phyloP scores from a whole-genome alignment of 2,113 vertebrate species.

The Acinonyx jubatus region DNA sequence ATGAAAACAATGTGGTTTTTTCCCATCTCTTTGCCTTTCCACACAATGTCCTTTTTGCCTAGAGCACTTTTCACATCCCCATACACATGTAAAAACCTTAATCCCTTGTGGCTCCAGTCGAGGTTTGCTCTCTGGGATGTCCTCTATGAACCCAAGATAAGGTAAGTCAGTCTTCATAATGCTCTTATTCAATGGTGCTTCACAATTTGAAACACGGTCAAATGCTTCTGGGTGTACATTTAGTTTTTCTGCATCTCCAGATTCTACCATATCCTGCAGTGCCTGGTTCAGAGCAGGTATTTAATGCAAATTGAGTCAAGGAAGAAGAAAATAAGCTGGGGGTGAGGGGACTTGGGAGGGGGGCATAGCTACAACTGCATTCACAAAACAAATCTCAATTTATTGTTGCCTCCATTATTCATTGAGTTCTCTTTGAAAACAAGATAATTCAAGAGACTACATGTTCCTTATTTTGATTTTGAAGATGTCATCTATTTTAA shows the following conservation, averaged over 20 bases:
- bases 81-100: background rate
- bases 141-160: background rate
- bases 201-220: background rate
- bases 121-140: background rate
- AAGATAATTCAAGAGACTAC: background rate
- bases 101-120: background rate
- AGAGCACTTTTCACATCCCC: background rate
- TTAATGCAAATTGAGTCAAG: background rate
- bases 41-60: background rate
- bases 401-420: background rate
- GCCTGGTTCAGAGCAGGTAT: background rate
- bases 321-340: background rate
- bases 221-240: background rate
- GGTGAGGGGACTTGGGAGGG: background rate
- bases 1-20: background rate
- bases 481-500: constrained; percentile 3
- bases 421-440: constrained; percentile 13
- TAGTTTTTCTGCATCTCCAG: background rate
- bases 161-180: background rate
- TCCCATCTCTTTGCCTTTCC: background rate
- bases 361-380: background rate
- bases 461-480: background rate
- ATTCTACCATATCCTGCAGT: background rate
- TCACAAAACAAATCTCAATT: background rate
- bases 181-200: background rate